Evolutionary conservation across 1,140 invertebrate genomes (phyloP), one percentile per base, ranked within the genome.

Genomic region (Achroia grisella): DNA sequence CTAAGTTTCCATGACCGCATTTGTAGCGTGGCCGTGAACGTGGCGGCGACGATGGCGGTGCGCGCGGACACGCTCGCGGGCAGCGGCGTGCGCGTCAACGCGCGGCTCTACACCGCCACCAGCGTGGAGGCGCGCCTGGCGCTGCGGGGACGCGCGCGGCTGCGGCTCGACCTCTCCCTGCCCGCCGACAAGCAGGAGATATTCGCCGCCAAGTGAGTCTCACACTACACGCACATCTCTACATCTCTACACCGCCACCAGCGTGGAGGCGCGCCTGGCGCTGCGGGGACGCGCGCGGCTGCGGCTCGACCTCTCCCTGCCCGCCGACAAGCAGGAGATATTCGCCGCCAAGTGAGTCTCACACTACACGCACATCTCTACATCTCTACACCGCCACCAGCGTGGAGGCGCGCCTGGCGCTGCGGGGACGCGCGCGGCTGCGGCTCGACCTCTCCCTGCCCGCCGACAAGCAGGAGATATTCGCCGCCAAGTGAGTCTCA

Each of bases 131-230:
- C 91, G 0, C 89, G 88, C 39, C 75, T 97, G 2, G 90, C 91
- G 48, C 68, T 97, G 4, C 88, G 91, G n/a, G 91, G 92, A 1
- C 85, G 90, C 1, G 88, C 90, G 47, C 76, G 92, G 0, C 77
- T 94, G 1, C 89, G 89, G 14, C 79, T 95, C 2, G 89, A 93
- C 46, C 87, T 98, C 23, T 92, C 93, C 48, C 83, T 97, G 43
- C 96, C 96, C 0, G 91, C 92, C 57, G 91, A 95, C 14, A 95
- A 92, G 65, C 92, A 94, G 54, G 95, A 98, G 72, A 92, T 98
- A 32, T 88, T 97, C 51, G 89, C 91, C 44, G 89, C 88, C 39
- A 89, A 89, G 90, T 92, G 60, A 86, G 84, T 86, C n/a, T n/a
- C n/a, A n/a, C n/a, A n/a, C n/a, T n/a, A n/a, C n/a, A n/a, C n/a